Evolutionary conservation across 2,797 vertebrate species (phyloP), one percentile per base, ranked within the genome.

Genomic region (Alauda arvensis): DNA sequence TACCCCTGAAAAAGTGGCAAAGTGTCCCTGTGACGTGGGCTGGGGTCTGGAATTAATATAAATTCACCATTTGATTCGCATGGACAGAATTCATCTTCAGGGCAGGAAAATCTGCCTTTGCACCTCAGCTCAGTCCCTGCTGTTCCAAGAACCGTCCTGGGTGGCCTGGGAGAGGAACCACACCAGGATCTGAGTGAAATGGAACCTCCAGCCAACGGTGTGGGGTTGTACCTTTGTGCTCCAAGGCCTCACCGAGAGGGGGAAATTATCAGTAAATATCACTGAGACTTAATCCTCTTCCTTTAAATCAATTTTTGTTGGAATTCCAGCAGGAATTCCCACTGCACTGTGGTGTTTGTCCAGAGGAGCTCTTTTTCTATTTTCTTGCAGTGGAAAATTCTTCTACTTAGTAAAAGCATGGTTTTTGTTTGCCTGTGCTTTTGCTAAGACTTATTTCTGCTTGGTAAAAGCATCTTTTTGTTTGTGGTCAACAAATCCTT

Each of bases 131-230:
- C 29, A 28, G 14, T 40, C 53, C 14, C 57, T 53, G 67, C 20
- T 24, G 6, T 40, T 60, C 33, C 79, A 83, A 34, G 33, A 45
- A 61, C 29, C 37, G 62, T 46, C 82, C 45, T 60, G 31, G 6
- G 9, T 25, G 37, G n/a, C 13, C 62, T 28, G 56, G 69, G 49
- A 40, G 42, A 68, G 52, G 78, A 92, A n/a, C 34, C 88, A 83
- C 48, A 4, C 18, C 4, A 13, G 45, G 53, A 69, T 48, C 53
- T 82, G 65, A 18, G n/a, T 29, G 45, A 17, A 55, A 23, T 0
- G 3, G 24, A 69, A 10, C 26, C 57, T 59, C 40, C 45, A 29
- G 63, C 28, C 62, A n/a, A 8, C 0, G 4, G 12, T 1, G 9
- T 45, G 20, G 33, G 31, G 31, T 25, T 3, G 2, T 4, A 2